Conservation (phyloP, 2,797 vertebrate species). For the Gadopsis marmoratus region DNA sequence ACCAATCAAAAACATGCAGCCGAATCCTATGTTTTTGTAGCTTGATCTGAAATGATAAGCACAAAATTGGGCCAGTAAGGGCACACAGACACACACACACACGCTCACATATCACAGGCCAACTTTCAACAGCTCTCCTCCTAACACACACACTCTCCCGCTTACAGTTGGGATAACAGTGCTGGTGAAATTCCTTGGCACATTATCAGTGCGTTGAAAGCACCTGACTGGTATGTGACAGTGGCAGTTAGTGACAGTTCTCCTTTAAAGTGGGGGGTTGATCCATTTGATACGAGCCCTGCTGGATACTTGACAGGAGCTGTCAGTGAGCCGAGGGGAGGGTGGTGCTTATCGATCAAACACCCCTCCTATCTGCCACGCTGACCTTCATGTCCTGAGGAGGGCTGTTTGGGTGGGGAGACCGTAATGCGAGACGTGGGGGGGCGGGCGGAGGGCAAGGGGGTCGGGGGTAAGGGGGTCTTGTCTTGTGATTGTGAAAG, state of each 20-base stretch:
- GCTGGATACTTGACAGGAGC: conserved; percentile 83
- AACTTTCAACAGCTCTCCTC: conserved; percentile 67
- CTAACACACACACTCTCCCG: conserved; percentile 38
- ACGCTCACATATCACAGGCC: conserved; percentile 30
- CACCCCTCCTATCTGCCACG: conserved; percentile 76
- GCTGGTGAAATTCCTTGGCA: conserved; percentile 75
- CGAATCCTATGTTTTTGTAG: conserved; percentile 23
- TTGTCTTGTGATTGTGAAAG: conserved; percentile 13
- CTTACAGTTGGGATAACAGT: conserved; percentile 76
- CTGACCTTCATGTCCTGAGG: conserved; percentile 75
- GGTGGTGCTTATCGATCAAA: conserved; percentile 83
- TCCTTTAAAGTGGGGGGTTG: conserved; percentile 73
- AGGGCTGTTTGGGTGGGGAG: conserved; percentile 47
- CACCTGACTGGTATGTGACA: conserved; percentile 85
- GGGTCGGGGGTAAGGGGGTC: neutral
- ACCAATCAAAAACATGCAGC: conserved; percentile 25
- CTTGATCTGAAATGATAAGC: conserved; percentile 59
- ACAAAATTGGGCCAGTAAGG: conserved; percentile 60
- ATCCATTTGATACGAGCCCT: conserved; percentile 82
- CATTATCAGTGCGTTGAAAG: conserved; percentile 84
- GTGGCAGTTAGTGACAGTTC: conserved; percentile 82
- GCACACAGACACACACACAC: conserved; percentile 38
- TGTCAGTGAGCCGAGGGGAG: conserved; percentile 80
- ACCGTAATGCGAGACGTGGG: conserved; percentile 42
- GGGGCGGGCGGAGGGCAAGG: neutral